phyloP scores from a whole-genome alignment of 2,797 vertebrate genomes.

The Dendrocincla fuliginosa region DNA sequence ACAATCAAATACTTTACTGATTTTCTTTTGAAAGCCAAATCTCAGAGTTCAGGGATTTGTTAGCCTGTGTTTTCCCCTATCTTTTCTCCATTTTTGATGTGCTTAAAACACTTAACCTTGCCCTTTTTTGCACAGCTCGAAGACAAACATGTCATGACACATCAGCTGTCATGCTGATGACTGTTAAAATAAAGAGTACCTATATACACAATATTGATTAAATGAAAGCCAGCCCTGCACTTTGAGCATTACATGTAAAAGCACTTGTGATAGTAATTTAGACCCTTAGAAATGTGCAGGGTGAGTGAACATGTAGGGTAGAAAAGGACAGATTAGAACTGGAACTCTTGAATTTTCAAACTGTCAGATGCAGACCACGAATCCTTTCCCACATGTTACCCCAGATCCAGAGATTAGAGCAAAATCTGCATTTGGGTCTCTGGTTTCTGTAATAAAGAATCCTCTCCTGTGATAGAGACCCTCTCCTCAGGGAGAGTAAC shows the following conservation, averaged over 20 bases:
- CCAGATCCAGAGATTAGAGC: neutral
- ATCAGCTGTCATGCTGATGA: neutral
- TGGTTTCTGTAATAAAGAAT: neutral
- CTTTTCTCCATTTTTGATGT: neutral
- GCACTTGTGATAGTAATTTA: neutral
- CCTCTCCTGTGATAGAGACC: neutral
- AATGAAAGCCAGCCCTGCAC: neutral
- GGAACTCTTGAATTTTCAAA: neutral
- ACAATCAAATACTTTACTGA: neutral
- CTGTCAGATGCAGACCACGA: neutral
- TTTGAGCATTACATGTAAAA: neutral
- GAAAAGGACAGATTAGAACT: neutral
- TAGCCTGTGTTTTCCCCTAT: neutral
- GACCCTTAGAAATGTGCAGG: neutral
- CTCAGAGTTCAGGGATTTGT: neutral
- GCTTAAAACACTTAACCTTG: neutral
- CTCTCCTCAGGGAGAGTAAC: neutral
- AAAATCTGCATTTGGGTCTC: neutral
- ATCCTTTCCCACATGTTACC: neutral
- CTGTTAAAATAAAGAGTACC: neutral
- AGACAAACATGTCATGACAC: neutral
- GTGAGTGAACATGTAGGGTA: neutral
- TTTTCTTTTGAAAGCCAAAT: neutral
- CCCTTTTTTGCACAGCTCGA: neutral
- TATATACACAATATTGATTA: neutral